Base-by-base conservation (phyloP, 1,140 invertebrate genomes). In the Drosophila rufa region DNA sequence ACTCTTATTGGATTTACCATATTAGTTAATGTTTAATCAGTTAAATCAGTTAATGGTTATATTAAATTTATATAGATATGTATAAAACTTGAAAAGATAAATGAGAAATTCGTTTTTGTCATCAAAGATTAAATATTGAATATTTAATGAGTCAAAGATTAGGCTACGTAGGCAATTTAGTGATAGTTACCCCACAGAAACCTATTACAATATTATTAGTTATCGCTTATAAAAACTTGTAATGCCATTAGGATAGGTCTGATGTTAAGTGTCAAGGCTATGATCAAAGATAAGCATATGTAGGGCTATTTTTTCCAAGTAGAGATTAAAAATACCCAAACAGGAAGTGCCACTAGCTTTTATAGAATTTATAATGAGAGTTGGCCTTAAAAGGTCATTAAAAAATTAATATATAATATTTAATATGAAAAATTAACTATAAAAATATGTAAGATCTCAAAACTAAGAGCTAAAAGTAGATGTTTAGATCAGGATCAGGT, bases 211-310 rank as follows among this genome's bases (percentile, higher is more conserved):
- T 25, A 3, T 11, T 14, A 38, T 38, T 55, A 22, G 8, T n/a
- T 55, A 15, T 38, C 30, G 38, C 2, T 38, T 19, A 4, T 22
- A 22, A 33, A 33, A 9, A 38, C 27, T 33, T 53, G 50, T 33
- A 38, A 55, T 55, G 8, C 17, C 33, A 19, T 55, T 55, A 55
- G 51, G 51, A 55, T 55, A 55, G 51, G 51, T 38, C 50, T 53
- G 30, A 36, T 53, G 33, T 19, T 15, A 53, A 30, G 2, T 8
- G 6, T 33, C 22, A 25, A 50, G 8, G 22, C 7, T 12, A 36
- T 36, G 12, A 12, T 12, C 7, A n/a, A 7, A 55, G 51, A 55
- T 55, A 55, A 38, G 30, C 51, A 55, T 55, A 55, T 53, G 51
- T 53, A 19, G 30, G 14, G 5, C 12, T 19, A 7, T 12, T 14